Evolutionary conservation across 2,797 vertebrate species (phyloP).

Genomic region (Pampus argenteus): DNA sequence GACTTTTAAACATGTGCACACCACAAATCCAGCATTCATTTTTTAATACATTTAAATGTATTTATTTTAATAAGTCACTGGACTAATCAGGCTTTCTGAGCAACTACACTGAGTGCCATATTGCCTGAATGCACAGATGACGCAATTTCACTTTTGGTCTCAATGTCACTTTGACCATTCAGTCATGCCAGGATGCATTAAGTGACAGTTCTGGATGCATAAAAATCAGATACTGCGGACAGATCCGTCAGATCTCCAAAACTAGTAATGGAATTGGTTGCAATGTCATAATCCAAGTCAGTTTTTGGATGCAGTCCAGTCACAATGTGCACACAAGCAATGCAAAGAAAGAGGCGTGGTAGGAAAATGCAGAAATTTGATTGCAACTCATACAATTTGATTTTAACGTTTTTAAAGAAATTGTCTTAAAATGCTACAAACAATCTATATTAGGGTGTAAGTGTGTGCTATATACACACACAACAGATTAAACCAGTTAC

Average conservation of each 20-base stretch:
- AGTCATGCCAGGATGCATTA: constrained; percentile 45
- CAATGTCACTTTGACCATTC: constrained; percentile 58
- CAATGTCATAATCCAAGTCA: constrained; percentile 32
- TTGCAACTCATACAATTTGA: neutral
- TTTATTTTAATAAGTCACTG: too few relatives aligned
- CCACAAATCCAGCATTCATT: constrained; percentile 28
- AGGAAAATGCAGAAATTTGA: neutral
- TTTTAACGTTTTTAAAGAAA: neutral
- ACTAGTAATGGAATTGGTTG: constrained; percentile 35
- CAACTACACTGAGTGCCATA: constrained; percentile 30
- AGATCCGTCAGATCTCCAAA: constrained; percentile 25
- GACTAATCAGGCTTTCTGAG: constrained; percentile 28
- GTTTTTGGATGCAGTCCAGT: constrained; percentile 31
- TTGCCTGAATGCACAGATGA: constrained; percentile 17
- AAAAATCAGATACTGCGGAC: constrained; percentile 38
- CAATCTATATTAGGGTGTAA: neutral
- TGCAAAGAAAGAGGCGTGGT: constrained; percentile 7
- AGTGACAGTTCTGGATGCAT: constrained; percentile 41
- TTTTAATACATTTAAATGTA: neutral
- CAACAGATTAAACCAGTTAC: neutral
- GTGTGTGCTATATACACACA: neutral
- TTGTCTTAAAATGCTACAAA: neutral
- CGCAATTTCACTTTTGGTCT: constrained; percentile 44
- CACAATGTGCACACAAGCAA: constrained; percentile 2
- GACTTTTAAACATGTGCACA: constrained; percentile 24